Percentiles rank a stretch among this genome's conserved stretches.
phyloP scores from a whole-genome alignment of 2,888 invertebrate genomes.

The Halictus ligatus region DNA sequence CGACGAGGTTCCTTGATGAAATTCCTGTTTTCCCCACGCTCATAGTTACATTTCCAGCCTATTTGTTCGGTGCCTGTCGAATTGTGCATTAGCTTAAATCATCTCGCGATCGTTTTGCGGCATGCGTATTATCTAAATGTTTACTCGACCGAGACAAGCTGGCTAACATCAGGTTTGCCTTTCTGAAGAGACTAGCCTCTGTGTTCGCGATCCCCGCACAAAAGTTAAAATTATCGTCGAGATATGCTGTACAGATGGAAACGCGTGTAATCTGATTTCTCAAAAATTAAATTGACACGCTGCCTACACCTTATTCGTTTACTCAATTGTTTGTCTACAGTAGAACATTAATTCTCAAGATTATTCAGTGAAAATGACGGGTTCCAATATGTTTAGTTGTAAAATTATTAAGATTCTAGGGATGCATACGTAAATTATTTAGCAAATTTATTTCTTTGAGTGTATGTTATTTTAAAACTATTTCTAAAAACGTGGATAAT shows the following conservation, averaged over 20 bases:
- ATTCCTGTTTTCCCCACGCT: constrained; percentile 31
- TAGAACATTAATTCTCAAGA: too few species aligned
- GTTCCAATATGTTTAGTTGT: too few species aligned
- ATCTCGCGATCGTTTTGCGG: constrained; percentile 64
- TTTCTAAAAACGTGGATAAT: too few species aligned
- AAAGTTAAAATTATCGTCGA: constrained; percentile 65
- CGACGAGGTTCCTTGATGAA: constrained; percentile 39
- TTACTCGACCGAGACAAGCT: constrained; percentile 73
- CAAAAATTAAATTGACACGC: neutral
- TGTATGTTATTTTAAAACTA: too few species aligned
- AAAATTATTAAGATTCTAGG: too few species aligned
- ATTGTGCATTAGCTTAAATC: constrained; percentile 74
- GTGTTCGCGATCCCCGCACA: constrained; percentile 39
- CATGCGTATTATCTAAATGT: constrained; percentile 78
- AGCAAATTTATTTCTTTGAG: too few species aligned
- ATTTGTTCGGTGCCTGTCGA: constrained; percentile 36
- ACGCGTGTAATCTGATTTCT: constrained; percentile 21
- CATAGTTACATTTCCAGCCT: constrained; percentile 43
- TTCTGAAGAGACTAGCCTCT: constrained; percentile 60
- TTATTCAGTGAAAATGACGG: neutral
- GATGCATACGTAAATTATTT: too few species aligned
- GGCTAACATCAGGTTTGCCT: constrained; percentile 64
- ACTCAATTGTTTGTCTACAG: neutral
- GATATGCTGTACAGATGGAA: constrained; percentile 42
- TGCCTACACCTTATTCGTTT: neutral